Conservation (phyloP, 2,113 vertebrate species). For the Phycodurus eques region DNA sequence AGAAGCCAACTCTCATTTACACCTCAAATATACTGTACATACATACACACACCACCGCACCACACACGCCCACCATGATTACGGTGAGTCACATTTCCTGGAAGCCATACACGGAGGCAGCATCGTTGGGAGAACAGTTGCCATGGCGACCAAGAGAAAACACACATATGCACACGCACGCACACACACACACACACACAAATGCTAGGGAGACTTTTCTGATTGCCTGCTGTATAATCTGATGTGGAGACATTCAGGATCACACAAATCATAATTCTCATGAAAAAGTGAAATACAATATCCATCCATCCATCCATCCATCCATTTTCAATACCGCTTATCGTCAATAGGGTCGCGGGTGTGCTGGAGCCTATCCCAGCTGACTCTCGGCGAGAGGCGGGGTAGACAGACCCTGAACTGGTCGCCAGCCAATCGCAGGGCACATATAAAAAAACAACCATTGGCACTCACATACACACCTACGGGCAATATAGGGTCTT, state of each 20-base stretch:
- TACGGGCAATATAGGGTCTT: no score
- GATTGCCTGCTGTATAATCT: constrained; percentile 41
- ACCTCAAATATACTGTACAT: constrained; percentile 9
- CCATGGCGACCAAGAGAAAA: constrained; percentile 59
- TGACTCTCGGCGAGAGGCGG: no score
- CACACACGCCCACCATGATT: constrained; percentile 26
- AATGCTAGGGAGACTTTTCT: constrained; percentile 36
- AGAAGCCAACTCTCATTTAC: constrained; percentile 20
- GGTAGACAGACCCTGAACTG: no score
- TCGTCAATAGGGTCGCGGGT: no score
- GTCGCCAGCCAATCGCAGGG: no score
- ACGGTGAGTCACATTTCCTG: constrained; percentile 48
- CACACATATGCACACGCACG: background rate
- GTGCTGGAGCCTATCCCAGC: no score
- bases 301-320: no score
- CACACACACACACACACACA: background rate
- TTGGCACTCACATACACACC: no score
- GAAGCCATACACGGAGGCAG: constrained; percentile 54
- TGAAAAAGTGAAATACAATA: background rate
- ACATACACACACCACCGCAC: constrained; percentile 15
- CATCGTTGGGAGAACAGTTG: constrained; percentile 61
- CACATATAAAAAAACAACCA: no score
- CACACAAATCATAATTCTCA: background rate
- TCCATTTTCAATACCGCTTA: no score
- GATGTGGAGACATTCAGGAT: background rate